A percentile compares a stretch with the other conserved stretches of the same genome.
Evolutionary conservation across 2,113 vertebrate genomes (phyloP).

Genomic region (Chascanopsetta lugubris): DNA sequence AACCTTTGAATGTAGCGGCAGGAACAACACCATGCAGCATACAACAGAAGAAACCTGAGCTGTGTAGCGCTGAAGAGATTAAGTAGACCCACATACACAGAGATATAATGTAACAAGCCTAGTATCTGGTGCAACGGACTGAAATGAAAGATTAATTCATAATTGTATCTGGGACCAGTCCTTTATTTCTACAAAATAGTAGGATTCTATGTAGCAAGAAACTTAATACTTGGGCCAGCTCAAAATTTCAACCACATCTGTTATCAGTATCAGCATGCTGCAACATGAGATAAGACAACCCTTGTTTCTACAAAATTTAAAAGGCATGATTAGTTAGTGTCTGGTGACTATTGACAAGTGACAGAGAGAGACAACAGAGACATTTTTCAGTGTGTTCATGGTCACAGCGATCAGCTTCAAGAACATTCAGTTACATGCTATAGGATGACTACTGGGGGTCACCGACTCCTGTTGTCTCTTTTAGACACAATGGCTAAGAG

Average conservation of each 20-base stretch:
- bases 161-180: not conserved
- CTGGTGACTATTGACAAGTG: not conserved
- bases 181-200: constrained; percentile 4
- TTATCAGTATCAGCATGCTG: not conserved
- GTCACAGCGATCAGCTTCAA: not conserved
- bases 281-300: not conserved
- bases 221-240: not conserved
- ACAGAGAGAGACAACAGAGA: not conserved
- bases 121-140: not conserved
- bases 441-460: not conserved
- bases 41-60: constrained; percentile 6
- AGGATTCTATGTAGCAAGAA: not conserved
- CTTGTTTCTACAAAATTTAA: not conserved
- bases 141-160: not conserved
- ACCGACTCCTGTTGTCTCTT: constrained; percentile 8
- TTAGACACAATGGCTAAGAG: not conserved
- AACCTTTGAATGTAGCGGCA: constrained; percentile 12
- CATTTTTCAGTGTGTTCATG: not conserved
- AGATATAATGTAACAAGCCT: not conserved
- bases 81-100: constrained; percentile 3
- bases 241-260: not conserved
- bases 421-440: not conserved
- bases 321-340: not conserved
- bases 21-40: constrained; percentile 16
- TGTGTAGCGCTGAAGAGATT: constrained; percentile 6